Evolutionary conservation across 1,140 invertebrate genomes (phyloP).

Genomic region (Drosophila sp.): DNA sequence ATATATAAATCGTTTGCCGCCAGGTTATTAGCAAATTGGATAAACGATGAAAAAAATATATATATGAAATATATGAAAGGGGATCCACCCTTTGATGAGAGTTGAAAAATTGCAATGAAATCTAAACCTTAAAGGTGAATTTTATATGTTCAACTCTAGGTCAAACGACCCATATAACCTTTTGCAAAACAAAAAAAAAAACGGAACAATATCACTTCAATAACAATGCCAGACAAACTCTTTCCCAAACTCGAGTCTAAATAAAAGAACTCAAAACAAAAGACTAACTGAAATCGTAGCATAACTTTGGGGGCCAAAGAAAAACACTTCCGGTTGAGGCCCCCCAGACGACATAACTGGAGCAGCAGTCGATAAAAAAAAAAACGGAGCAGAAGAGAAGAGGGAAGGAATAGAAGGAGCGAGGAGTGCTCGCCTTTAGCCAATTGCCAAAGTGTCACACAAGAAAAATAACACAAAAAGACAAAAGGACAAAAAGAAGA

Average conservation of each 20-base stretch:
- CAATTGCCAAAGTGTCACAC: constrained; percentile 75
- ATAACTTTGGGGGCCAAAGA: constrained; percentile 66
- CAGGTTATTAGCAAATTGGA: constrained; percentile 72
- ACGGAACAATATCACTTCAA: constrained; percentile 12
- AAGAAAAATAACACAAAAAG: constrained; percentile 54
- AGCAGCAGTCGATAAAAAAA: constrained; percentile 43
- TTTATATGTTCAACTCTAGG: constrained; percentile 23
- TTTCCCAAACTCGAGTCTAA: constrained; percentile 12
- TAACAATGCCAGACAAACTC: constrained; percentile 46
- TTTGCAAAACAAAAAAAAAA: neutral
- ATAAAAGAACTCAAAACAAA: constrained; percentile 25
- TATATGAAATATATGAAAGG: neutral
- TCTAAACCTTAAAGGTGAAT: neutral
- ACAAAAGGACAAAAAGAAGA: constrained; percentile 37
- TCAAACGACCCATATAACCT: constrained; percentile 20
- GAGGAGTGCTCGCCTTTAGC: constrained; percentile 28
- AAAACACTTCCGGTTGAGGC: constrained; percentile 67
- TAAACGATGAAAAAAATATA: no score
- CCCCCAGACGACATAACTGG: constrained; percentile 48
- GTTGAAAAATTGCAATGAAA: neutral
- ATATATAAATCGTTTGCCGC: constrained; percentile 20
- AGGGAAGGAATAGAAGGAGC: constrained; percentile 18
- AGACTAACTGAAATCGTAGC: constrained; percentile 49
- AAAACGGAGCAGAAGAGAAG: constrained; percentile 25
- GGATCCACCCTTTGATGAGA: neutral